Base-by-base conservation (phyloP, 1,140 invertebrate species). In the Sycophaga agraensis region DNA sequence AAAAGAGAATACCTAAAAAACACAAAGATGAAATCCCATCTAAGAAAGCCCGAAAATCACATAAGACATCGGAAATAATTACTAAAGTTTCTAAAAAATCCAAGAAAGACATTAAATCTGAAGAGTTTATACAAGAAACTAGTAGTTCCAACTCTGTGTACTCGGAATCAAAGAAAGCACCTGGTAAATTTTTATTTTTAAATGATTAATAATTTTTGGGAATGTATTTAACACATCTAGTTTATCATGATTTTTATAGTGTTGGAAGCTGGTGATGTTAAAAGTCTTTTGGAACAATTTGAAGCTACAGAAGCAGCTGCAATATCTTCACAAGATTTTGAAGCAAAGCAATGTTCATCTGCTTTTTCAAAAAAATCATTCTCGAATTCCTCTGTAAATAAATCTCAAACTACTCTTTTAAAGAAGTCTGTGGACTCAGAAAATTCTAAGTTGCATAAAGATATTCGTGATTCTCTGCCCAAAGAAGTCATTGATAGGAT, bases 221-320 rank as follows among this genome's bases (percentile, higher is more conserved):
- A 11, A 31, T 6, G 11, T 31, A 6, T 31, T 6, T 6, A 31
- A 31, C 4, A 11, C 28, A 31, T 31, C 11, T 31, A 31, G 28
- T 35, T n/a, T 2, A 50, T 6, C 9, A 35, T 50, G n/a, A 28
- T 28, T 49, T 19, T 49, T 1, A 16, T 57, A 80, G 82, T 76
- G 35, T 63, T 84, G n/a, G 78, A 83, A 73, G 84, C 84, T 59
- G 68, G 73, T 16, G 82, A 84, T 71, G 63, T 83, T 6, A 73
- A 73, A 6, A 84, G 82, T 71, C 74, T 85, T 9, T 66, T 85
- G 17, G 83, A 84, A 55, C 82, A 85, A 68, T 85, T 85, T 76
- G 84, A 85, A 71, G 80, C 80, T 24, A 73, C 78, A 1, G 80
- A 82, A 68, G 42, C 40, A 3, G 26, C 17, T 14, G 16, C 50